phyloP scores from a whole-genome alignment of 2,888 invertebrate species.

The Hirudinaria manillensis region DNA sequence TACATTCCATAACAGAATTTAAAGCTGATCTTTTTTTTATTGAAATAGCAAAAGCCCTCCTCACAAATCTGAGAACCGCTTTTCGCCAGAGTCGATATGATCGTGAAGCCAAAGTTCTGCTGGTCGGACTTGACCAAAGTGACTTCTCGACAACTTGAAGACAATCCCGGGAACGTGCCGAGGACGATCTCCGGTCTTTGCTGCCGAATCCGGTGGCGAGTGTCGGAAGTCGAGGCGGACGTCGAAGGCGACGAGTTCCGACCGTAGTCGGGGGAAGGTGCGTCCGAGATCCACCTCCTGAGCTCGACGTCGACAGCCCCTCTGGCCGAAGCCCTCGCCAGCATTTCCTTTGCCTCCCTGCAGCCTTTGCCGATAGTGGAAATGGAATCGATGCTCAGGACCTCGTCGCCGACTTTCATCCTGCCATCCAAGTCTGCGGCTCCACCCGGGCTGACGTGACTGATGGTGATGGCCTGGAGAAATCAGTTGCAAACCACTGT shows the following conservation, averaged over 20 bases:
- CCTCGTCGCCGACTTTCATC: slow-evolving; percentile 83
- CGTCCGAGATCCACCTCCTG: slow-evolving; percentile 58
- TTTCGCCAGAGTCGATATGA: slow-evolving; percentile 67
- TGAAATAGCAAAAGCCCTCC: slow-evolving; percentile 4
- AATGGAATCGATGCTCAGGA: slow-evolving; percentile 83
- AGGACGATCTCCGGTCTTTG: background rate
- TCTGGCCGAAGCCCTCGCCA: slow-evolving; percentile 78
- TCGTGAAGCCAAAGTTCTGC: slow-evolving; percentile 97
- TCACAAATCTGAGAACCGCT: slow-evolving; percentile 53
- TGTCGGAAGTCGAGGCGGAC: background rate
- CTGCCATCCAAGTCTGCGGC: slow-evolving; percentile 86
- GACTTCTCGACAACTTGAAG: slow-evolving; percentile 64
- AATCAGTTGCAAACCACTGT: no score
- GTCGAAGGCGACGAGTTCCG: slow-evolving; percentile 60
- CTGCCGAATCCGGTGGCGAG: background rate
- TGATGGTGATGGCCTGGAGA: slow-evolving; percentile 72
- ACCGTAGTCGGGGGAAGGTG: slow-evolving; percentile 27
- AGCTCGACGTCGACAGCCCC: slow-evolving; percentile 79
- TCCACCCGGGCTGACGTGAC: slow-evolving; percentile 91
- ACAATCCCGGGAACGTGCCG: background rate
- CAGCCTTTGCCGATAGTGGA: slow-evolving; percentile 80
- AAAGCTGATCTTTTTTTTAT: no score
- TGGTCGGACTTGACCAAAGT: slow-evolving; percentile 80
- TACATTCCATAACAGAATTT: no score
- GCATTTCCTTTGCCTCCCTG: slow-evolving; percentile 77